Base-by-base conservation (phyloP, 2,888 invertebrate genomes). In the Thyatira batis region DNA sequence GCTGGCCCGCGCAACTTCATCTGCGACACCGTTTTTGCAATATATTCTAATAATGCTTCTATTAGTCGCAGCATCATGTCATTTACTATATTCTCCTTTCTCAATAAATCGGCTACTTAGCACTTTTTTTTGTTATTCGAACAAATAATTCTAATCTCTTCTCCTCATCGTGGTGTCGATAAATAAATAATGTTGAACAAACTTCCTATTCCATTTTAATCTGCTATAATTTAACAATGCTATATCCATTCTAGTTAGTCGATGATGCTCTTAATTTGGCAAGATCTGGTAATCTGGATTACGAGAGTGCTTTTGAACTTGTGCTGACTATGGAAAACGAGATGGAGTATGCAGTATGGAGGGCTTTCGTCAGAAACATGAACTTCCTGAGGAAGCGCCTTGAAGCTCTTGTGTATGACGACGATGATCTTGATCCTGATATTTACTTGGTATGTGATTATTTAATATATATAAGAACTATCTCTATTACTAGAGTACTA, bases 181-280 rank as follows among this genome's bases (percentile, higher is more conserved):
- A 27, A 27, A 27, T 1, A 27, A 27, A 27, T 10, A 3, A 27
- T 27, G 1, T 27, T n/a, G n/a, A n/a, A n/a, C n/a, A n/a, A n/a
- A n/a, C n/a, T n/a, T n/a, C n/a, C n/a, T n/a, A n/a, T 30, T 30
- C n/a, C 30, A 30, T 11, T 11, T 11, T 11, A 11, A 30, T 30
- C 1, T 30, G 9, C n/a, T 27, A 27, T 27, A n/a, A n/a, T n/a
- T n/a, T 28, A 0, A 9, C 11, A 30, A 39, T 39, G 13, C 0
- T 17, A 13, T 33, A 0, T 39, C 8, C 6, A n/a, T 39, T 39
- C 8, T 8, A 97, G 87, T 85, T 97, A 10, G 82, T 97, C 21
- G 96, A 97, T 67, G 97, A 98, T 76, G 93, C 95, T 0, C 79
- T 95, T 3, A 95, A 94, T 72, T 79, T 96, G 51, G 96, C 96